Conservation (phyloP, 2,797 vertebrate genomes). For the Myripristis murdjan region DNA sequence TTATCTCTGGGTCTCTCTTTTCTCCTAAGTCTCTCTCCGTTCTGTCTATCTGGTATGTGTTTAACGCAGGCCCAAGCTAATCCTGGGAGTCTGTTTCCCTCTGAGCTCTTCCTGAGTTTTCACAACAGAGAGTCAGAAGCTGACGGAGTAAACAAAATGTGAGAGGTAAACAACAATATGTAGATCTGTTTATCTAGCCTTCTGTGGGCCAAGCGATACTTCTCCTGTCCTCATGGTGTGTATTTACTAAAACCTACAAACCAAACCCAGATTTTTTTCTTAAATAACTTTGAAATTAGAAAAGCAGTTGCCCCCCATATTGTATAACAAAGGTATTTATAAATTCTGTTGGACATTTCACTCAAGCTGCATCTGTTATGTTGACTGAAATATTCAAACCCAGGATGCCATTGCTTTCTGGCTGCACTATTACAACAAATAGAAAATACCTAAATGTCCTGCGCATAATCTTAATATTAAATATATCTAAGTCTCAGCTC, state of each 20-base stretch:
- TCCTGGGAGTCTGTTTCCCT: constrained; percentile 70
- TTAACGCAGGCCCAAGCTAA: constrained; percentile 61
- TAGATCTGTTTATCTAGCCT: constrained; percentile 61
- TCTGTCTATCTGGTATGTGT: constrained; percentile 45
- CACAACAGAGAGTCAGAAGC: constrained; percentile 62
- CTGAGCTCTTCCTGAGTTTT: constrained; percentile 62
- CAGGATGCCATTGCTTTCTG: no score
- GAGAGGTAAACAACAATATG: constrained; percentile 57
- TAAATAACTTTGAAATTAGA: no score
- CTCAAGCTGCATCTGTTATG: no score
- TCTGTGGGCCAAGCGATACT: constrained; percentile 6
- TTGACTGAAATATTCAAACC: no score
- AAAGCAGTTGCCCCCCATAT: no score
- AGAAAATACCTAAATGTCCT: no score
- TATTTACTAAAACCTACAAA: constrained; percentile 2
- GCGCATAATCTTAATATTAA: no score
- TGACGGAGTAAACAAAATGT: constrained; percentile 31
- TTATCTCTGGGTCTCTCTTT: not conserved
- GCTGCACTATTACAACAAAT: no score
- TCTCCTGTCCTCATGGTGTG: constrained; percentile 18
- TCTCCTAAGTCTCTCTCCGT: constrained; percentile 24
- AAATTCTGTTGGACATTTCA: no score
- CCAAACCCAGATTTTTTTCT: not conserved
- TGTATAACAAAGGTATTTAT: no score
- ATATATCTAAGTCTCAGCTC: not conserved